These are phyloP conservation scores for Sarcophaga subvicina DNA, from an alignment of 2,888 invertebrate genomes.

Conservation along the genomic window DNA sequence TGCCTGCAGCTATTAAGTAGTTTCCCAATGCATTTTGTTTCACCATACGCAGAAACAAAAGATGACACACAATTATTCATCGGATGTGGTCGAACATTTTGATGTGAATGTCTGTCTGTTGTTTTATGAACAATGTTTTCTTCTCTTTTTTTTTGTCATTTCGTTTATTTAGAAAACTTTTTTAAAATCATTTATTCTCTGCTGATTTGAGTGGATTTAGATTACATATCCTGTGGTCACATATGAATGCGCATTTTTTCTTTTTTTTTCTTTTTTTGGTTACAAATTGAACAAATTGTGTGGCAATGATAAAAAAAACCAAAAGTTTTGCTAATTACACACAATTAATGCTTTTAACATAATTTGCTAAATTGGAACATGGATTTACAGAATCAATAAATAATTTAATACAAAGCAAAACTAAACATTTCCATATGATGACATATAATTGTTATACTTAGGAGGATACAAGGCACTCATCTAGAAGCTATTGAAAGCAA, in stretches of 20 bases:
- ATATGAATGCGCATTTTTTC: neutral
- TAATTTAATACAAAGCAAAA: neutral
- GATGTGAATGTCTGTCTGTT: conserved; percentile 1
- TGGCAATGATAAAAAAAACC: neutral
- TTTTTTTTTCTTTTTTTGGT: neutral
- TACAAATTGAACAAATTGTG: neutral
- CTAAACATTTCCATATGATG: neutral
- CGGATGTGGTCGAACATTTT: conserved; percentile 64
- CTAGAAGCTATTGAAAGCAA: no score
- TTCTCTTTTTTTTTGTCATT: neutral
- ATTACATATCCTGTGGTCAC: conserved; percentile 56
- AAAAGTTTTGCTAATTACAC: conserved; percentile 16
- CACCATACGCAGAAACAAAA: conserved; percentile 41
- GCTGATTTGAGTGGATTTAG: conserved; percentile 57
- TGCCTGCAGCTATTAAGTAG: neutral
- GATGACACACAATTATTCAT: conserved; percentile 48
- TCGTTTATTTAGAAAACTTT: conserved; percentile 52
- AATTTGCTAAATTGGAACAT: neutral
- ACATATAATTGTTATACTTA: no score
- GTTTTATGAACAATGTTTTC: neutral
- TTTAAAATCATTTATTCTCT: conserved; percentile 54
- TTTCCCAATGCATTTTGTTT: conserved; percentile 39
- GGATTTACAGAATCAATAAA: neutral
- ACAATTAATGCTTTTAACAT: conserved; percentile 11
- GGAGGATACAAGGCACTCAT: no score